Evolutionary conservation across 2,113 vertebrate genomes (phyloP).

Genomic region (Podarcis cretensis): DNA sequence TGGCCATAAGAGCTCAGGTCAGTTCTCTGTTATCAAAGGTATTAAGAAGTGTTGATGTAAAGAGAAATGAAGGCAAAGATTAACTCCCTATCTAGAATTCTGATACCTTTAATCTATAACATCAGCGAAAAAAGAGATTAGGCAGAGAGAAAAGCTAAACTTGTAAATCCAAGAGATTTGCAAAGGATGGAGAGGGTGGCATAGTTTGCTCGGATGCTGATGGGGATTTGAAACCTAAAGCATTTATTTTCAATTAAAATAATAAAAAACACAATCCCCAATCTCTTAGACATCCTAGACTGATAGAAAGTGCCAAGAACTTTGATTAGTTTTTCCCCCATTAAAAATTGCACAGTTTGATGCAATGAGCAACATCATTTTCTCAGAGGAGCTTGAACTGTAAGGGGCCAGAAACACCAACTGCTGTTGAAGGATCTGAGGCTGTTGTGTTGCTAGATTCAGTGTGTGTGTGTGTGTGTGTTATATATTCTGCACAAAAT

Average conservation of each 20-base stretch:
- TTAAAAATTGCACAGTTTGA: background rate
- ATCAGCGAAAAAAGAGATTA: conserved; percentile 8
- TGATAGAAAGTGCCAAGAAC: conserved; percentile 12
- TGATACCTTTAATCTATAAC: conserved; percentile 16
- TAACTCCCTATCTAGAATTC: conserved; percentile 1
- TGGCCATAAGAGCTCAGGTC: background rate
- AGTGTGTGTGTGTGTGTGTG: too few species aligned
- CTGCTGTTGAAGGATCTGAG: background rate
- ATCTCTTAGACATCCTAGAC: conserved; percentile 9
- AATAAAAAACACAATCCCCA: background rate
- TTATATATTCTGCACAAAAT: background rate
- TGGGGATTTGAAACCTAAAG: background rate
- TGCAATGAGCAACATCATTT: background rate
- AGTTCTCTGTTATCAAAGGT: background rate
- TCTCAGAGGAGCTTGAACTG: background rate
- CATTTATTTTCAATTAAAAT: conserved; percentile 17
- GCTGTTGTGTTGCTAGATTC: background rate
- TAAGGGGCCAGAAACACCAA: background rate
- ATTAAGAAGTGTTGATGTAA: background rate
- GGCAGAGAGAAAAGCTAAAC: conserved; percentile 6
- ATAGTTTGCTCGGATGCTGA: background rate
- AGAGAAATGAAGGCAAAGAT: conserved; percentile 19
- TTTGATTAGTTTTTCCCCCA: background rate
- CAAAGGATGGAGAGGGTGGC: background rate
- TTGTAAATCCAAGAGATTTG: conserved; percentile 20